These are phyloP conservation scores for Paguma larvata DNA, from an alignment of 2,797 vertebrate genomes.

Conservation along the genomic window DNA sequence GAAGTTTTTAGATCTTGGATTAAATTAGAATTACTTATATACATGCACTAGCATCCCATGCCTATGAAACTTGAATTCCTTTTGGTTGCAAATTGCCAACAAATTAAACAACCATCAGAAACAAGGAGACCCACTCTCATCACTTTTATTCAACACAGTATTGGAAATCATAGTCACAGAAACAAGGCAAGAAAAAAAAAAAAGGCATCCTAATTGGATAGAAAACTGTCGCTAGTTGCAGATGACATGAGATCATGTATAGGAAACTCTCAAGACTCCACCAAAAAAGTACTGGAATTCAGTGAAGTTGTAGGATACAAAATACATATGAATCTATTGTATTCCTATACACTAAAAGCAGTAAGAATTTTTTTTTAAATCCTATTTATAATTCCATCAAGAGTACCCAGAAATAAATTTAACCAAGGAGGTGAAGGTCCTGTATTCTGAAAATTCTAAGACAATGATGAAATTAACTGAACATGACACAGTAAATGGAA, in stretches of 20 bases:
- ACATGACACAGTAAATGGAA: neutral
- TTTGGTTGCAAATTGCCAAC: neutral
- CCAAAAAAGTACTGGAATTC: neutral
- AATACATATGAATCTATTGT: neutral
- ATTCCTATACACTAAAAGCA: neutral
- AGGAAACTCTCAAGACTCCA: neutral
- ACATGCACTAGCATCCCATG: neutral
- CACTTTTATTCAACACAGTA: neutral
- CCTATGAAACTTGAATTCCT: constrained; percentile 42
- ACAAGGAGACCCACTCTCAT: neutral
- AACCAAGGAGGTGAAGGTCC: neutral
- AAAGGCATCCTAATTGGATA: neutral
- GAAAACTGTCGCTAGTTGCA: neutral
- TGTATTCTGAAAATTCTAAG: neutral
- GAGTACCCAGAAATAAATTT: neutral
- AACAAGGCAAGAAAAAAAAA: neutral
- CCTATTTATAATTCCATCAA: neutral
- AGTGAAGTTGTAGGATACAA: neutral
- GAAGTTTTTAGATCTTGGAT: constrained; percentile 18
- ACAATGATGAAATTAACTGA: neutral
- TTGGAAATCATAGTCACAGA: neutral
- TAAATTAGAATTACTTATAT: neutral
- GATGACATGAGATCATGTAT: neutral
- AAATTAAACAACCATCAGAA: neutral
- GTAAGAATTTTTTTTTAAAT: neutral